Evolutionary conservation across 2,113 vertebrate species (phyloP), one percentile per base, ranked within the genome.

Genomic region (Neogobius melanostomus): DNA sequence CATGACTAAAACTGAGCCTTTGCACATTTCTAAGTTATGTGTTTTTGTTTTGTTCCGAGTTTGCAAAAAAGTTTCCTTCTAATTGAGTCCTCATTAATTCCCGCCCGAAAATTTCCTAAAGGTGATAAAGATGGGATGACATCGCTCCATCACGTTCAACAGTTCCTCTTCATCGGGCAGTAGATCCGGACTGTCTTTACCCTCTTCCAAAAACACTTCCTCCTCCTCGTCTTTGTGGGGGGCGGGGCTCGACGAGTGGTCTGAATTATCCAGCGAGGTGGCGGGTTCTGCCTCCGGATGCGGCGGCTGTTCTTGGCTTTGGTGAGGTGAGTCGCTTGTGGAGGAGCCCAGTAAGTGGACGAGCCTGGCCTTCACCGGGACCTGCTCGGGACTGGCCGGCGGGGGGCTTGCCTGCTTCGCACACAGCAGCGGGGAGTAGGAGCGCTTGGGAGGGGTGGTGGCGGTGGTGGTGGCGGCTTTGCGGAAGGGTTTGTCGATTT

Each of bases 151-250:
- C 43, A 85, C 80, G 49, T 75, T 83, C 47, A 90, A 66, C 59
- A 89, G 78, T 80, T 90, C 87, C 59, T 87, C 88, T 7, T 91
- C 87, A 0, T 88, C 89, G 44, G 85, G 3, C 8, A 73, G 79
- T 52, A 89, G 81, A 42, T 89, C 85, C 74, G 60, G 72, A 12
- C 76, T 85, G 64, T 52, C 75, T 52, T 45, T 78, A 14, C 85
- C 83, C 54, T 82, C 73, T 43, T 87, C 84, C 47, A 69, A 76
- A 63, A 74, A 56, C 52, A 71, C 85, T 3, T 81, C 76, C 6
- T 82, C 72, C 14, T 75, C 17, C 11, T 11, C 17, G 11, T 28
- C 56, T 14, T 2, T 11, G 14, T 11, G 60, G 66, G 72, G 54
- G 15, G 62, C 62, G 51, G 56, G 60, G 0, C 5, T 17, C 0